Evolutionary conservation across 2,797 vertebrate species (phyloP).

Genomic region (Neopelma chrysocephalum): DNA sequence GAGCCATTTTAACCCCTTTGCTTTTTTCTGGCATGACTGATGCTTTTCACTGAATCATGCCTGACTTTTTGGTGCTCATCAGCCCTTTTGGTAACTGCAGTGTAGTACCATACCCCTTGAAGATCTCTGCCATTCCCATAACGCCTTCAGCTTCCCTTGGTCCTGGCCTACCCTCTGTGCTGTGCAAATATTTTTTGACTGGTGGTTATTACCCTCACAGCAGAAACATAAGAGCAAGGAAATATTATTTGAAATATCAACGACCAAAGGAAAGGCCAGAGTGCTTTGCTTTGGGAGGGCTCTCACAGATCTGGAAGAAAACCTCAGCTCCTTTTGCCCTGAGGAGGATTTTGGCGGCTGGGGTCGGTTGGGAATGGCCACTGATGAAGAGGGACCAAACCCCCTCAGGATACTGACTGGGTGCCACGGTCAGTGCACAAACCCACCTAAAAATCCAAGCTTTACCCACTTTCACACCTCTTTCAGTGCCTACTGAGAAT

Average conservation of each 20-base stretch:
- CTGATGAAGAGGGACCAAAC: not conserved
- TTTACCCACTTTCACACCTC: not conserved
- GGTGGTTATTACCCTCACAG: not conserved
- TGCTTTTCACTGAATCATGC: not conserved
- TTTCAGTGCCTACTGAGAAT: not conserved
- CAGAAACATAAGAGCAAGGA: not conserved
- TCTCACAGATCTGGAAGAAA: not conserved
- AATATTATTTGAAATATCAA: not conserved
- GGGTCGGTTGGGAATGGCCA: not conserved
- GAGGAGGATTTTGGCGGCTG: not conserved
- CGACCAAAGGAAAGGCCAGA: not conserved
- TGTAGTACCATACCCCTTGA: not conserved
- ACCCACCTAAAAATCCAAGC: not conserved
- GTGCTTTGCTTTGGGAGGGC: rapidly evolving
- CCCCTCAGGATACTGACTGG: not conserved
- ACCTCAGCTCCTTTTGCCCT: not conserved
- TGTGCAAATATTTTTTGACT: not conserved
- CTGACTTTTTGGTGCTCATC: not conserved
- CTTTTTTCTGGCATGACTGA: not conserved
- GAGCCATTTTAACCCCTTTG: not conserved
- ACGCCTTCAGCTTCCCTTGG: not conserved
- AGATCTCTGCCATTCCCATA: not conserved
- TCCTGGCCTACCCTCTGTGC: not conserved
- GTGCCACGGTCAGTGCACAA: not conserved
- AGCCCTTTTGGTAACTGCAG: not conserved